These are phyloP conservation scores for Lycaena phlaeas DNA, from an alignment of 2,888 invertebrate species.

Conservation along the genomic window DNA sequence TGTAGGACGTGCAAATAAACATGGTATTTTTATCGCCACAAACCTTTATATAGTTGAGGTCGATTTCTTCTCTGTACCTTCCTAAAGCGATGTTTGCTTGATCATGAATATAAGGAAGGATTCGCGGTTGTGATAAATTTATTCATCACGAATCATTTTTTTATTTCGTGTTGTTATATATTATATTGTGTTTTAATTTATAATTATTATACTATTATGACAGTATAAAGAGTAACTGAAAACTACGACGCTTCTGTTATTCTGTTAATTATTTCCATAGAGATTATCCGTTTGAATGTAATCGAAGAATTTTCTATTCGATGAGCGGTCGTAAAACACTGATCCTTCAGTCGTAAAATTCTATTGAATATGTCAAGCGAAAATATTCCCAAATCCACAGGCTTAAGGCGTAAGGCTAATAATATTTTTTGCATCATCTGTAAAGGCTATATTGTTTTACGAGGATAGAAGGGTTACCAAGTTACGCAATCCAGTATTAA, in stretches of 20 bases:
- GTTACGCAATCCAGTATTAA: conserved; percentile 62
- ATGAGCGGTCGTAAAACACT: conserved; percentile 63
- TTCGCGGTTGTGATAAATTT: conserved; percentile 46
- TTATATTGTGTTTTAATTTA: not conserved
- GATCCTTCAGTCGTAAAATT: conserved; percentile 59
- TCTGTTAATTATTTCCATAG: not conserved
- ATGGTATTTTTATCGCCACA: conserved; percentile 69
- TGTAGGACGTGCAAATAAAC: conserved; percentile 73
- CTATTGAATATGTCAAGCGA: conserved; percentile 39
- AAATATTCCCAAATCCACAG: conserved; percentile 40
- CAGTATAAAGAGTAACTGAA: not conserved
- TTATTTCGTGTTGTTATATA: not conserved
- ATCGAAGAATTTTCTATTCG: conserved; percentile 53
- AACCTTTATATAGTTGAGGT: conserved; percentile 73
- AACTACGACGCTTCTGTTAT: not conserved
- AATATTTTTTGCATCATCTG: conserved; percentile 45
- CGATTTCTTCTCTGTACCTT: conserved; percentile 70
- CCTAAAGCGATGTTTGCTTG: conserved; percentile 66
- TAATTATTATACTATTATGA: not conserved
- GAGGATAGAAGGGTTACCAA: conserved; percentile 52
- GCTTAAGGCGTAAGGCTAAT: conserved; percentile 34
- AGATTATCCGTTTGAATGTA: conserved; percentile 43
- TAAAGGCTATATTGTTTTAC: conserved; percentile 57
- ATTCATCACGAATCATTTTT: not conserved
- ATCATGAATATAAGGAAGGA: conserved; percentile 59